Evolutionary conservation across 2,888 invertebrate genomes (phyloP), one percentile per base, ranked within the genome.

Genomic region (Cryptocephalus primarius): DNA sequence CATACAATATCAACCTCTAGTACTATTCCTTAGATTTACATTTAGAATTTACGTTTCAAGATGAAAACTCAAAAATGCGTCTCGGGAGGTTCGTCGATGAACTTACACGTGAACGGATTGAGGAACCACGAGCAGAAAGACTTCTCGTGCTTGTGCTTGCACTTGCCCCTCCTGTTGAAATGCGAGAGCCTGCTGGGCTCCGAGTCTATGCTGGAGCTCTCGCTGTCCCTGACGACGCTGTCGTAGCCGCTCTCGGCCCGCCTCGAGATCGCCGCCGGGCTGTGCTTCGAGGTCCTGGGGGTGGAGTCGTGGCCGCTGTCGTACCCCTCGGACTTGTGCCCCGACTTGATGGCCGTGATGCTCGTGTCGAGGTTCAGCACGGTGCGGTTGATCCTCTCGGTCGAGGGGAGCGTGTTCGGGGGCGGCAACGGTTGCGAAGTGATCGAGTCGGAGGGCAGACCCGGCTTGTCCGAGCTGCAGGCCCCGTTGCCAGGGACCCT

Each of bases 191-290:
- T 65, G 42, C 74, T 75, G 8, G 74, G 74, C 50, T 75, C 80
- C 11, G 91, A 91, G 54, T 88, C 88, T 55, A 88, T 80, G 48
- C 88, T 89, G 14, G 89, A 89, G 51, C 88, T 89, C 63, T 92
- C 91, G 56, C 87, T 86, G 67, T 91, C 91, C 50, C 91, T 75
- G 9, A 90, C 84, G 54, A 92, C 88, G 60, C 90, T 91, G 63
- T 93, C 93, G 62, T 92, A 93, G 1, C 93, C 93, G 61, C 88
- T 90, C 65, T 91, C 90, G 3, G 90, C 88, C 43, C 87, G 76
- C 55, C 87, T 73, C 1, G 86, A 87, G 3, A 87, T 81, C 0
- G 85, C 86, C 0, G 82, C 83, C 0, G 83, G 83, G 55, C 87
- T 87, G 55, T 87, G 83, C 64, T 88, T 88, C 1, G 87, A 85